Conservation (phyloP, 1,140 invertebrate genomes). For the Apis cerana region DNA sequence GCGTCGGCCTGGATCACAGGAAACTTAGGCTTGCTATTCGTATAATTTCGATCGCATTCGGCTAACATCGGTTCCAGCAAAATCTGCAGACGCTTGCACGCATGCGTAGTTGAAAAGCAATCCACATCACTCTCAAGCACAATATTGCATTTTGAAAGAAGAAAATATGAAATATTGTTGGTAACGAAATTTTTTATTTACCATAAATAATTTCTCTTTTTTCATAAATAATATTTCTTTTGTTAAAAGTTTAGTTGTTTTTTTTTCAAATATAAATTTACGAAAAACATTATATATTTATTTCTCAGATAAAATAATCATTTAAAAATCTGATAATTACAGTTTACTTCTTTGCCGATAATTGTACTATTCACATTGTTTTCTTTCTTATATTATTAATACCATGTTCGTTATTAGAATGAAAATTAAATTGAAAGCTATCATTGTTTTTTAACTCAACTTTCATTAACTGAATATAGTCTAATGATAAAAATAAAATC, state of each 20-base stretch:
- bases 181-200: neutral
- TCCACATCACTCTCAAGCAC: neutral
- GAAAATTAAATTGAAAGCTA: neutral
- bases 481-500: neutral
- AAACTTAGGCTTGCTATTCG: conserved; percentile 16
- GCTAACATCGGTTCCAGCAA: conserved; percentile 36
- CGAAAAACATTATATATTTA: neutral
- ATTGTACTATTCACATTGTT: neutral
- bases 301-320: neutral
- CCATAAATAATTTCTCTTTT: neutral
- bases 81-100: neutral
- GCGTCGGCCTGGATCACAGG: conserved; percentile 25
- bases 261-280: neutral
- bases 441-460: neutral
- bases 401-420: neutral
- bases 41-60: conserved; percentile 27
- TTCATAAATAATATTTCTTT: neutral
- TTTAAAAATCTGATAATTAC: neutral
- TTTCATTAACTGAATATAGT: neutral
- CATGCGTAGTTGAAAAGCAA: conserved; percentile 25
- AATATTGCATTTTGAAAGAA: conserved; percentile 1
- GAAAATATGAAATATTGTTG: neutral
- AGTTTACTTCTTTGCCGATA: conserved; percentile 4
- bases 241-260: neutral
- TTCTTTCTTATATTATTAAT: neutral